These are phyloP conservation scores for Gryllus bimaculatus DNA, from an alignment of 1,140 invertebrate genomes.

Conservation along the genomic window DNA sequence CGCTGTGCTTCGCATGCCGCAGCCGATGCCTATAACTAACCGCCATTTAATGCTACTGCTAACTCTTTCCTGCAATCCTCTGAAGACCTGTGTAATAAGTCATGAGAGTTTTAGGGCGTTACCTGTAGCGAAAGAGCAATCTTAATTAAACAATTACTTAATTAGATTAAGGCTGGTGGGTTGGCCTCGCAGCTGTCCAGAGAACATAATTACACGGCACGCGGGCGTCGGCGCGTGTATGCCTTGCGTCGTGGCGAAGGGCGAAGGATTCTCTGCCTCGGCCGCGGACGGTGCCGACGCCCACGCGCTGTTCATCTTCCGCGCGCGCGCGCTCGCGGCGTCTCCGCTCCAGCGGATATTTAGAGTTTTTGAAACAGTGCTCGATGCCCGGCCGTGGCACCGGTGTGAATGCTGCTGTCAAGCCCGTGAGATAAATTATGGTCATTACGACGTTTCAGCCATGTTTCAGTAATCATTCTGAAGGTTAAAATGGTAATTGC, in stretches of 20 bases:
- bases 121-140: not conserved
- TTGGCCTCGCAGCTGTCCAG: not conserved
- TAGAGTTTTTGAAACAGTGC: not conserved
- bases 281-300: too few relatives aligned
- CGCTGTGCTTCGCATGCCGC: too few relatives aligned
- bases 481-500: slow-evolving; percentile 5
- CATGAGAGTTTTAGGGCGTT: not conserved
- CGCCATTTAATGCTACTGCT: too few relatives aligned
- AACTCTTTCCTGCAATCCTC: not conserved
- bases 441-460: slow-evolving; percentile 3
- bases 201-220: not conserved
- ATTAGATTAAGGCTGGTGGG: not conserved
- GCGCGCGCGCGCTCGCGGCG: too few relatives aligned
- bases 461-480: slow-evolving; percentile 5
- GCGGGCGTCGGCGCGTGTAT: not conserved
- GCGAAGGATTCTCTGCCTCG: too few relatives aligned
- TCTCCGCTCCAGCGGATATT: not conserved
- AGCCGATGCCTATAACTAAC: too few relatives aligned
- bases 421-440: not conserved
- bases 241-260: not conserved
- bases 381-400: not conserved
- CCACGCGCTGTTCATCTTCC: too few relatives aligned
- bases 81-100: not conserved
- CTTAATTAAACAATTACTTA: not conserved
- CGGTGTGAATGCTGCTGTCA: not conserved